A percentile compares a stretch with the other conserved stretches of the same genome.
Conservation (phyloP, 2,888 invertebrate species). For the Cabera pusaria region DNA sequence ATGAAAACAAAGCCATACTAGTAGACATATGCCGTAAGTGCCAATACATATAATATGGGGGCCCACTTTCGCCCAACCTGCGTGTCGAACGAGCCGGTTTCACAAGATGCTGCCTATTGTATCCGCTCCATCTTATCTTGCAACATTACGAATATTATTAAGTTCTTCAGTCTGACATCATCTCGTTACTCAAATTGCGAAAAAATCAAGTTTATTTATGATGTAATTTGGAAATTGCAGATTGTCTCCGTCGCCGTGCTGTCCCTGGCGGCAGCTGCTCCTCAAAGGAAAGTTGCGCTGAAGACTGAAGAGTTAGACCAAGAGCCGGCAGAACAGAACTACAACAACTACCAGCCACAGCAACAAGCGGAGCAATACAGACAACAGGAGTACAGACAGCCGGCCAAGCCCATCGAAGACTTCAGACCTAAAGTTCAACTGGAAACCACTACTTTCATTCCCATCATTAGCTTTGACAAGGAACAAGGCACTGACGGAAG, state of each 20-base stretch:
- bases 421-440: conserved; percentile 70
- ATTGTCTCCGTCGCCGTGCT: conserved; percentile 60
- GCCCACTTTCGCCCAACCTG: conserved; percentile 77
- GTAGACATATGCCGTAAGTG: conserved; percentile 54
- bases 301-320: conserved; percentile 64
- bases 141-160: conserved; percentile 78
- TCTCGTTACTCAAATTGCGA: conserved; percentile 43
- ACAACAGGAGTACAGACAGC: conserved; percentile 61
- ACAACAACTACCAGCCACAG: conserved; percentile 57
- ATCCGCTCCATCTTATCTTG: conserved; percentile 74
- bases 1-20: conserved; percentile 64
- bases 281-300: conserved; percentile 66
- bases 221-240: conserved; percentile 50
- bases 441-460: conserved; percentile 89
- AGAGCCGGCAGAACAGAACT: conserved; percentile 64
- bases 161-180: conserved; percentile 71
- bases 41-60: conserved; percentile 59
- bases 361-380: conserved; percentile 37
- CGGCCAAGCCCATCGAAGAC: conserved; percentile 62
- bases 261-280: conserved; percentile 68
- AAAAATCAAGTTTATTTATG: conserved; percentile 21
- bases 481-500: conserved; percentile 93
- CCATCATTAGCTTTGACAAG: conserved; percentile 91
- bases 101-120: conserved; percentile 75
- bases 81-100: conserved; percentile 71